These are phyloP conservation scores for Acanthosepion lycidas DNA, from an alignment of 2,888 invertebrate species.

Conservation along the genomic window DNA sequence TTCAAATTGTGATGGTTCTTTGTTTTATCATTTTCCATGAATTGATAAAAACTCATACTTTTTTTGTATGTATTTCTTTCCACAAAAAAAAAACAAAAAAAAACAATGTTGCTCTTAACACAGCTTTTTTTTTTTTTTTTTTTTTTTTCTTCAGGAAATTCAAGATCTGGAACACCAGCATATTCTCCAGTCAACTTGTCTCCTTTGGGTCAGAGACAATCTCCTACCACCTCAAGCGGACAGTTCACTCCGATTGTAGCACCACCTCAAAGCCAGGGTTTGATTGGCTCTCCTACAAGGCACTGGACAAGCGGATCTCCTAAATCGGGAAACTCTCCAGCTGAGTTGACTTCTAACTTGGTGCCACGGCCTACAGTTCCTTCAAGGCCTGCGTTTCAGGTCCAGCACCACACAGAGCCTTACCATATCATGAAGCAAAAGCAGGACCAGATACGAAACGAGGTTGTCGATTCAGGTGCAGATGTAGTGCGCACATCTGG, in stretches of 20 bases:
- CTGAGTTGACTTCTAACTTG: conserved; percentile 70
- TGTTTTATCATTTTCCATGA: too few species aligned
- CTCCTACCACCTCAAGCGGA: conserved; percentile 54
- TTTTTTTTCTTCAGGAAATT: conserved; percentile 77
- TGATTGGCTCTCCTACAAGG: conserved; percentile 66
- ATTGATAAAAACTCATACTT: too few species aligned
- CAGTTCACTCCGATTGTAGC: conserved; percentile 88
- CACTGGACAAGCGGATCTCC: conserved; percentile 68
- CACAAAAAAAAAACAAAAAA: too few species aligned
- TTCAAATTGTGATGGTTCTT: too few species aligned
- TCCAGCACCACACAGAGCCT: conserved; percentile 51
- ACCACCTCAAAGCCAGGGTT: conserved; percentile 66
- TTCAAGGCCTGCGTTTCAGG: conserved; percentile 60
- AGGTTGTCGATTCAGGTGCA: conserved; percentile 68
- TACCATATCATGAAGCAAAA: conserved; percentile 51
- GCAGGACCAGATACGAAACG: conserved; percentile 61
- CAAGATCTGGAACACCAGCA: conserved; percentile 92
- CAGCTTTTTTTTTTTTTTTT: background rate
- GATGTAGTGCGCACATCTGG: conserved; percentile 62
- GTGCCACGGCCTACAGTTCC: conserved; percentile 61
- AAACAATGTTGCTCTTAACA: too few species aligned
- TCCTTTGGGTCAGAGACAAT: conserved; percentile 64
- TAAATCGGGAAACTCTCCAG: conserved; percentile 69
- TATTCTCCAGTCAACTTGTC: conserved; percentile 76
- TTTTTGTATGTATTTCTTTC: too few species aligned